Evolutionary conservation across 1,140 invertebrate species (phyloP).

Genomic region (Amyelois transitella): DNA sequence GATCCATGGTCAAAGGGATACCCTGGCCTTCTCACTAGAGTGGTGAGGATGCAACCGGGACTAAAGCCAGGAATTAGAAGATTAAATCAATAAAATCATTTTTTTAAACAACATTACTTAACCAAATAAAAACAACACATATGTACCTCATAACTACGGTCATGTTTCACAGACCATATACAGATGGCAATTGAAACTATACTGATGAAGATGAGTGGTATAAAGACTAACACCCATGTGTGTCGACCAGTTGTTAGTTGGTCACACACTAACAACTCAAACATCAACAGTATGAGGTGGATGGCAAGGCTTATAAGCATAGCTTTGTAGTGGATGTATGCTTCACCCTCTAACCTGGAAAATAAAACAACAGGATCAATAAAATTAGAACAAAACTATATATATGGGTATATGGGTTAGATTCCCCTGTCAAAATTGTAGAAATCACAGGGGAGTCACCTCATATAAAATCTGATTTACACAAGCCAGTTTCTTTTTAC

Average conservation of each 20-base stretch:
- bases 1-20: no score
- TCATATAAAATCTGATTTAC: no score
- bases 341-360: conserved; percentile 92
- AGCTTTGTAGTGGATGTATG: conserved; percentile 97
- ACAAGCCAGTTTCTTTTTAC: no score
- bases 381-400: conserved; percentile 13
- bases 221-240: conserved; percentile 96
- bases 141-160: conserved; percentile 96
- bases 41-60: no score
- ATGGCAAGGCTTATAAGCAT: conserved; percentile 96
- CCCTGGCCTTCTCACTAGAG: no score
- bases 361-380: neutral
- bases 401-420: no score
- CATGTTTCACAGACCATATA: conserved; percentile 98
- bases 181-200: conserved; percentile 97
- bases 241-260: conserved; percentile 93
- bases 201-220: conserved; percentile 96
- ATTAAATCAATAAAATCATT: no score
- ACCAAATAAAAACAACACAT: no score
- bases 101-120: no score
- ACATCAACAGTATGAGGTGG: conserved; percentile 96
- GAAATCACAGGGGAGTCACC: no score
- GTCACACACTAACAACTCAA: conserved; percentile 96
- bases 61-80: no score
- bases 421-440: no score